Conservation (phyloP, 2,888 invertebrate species). For the Mongoloraphidia duomilia region DNA sequence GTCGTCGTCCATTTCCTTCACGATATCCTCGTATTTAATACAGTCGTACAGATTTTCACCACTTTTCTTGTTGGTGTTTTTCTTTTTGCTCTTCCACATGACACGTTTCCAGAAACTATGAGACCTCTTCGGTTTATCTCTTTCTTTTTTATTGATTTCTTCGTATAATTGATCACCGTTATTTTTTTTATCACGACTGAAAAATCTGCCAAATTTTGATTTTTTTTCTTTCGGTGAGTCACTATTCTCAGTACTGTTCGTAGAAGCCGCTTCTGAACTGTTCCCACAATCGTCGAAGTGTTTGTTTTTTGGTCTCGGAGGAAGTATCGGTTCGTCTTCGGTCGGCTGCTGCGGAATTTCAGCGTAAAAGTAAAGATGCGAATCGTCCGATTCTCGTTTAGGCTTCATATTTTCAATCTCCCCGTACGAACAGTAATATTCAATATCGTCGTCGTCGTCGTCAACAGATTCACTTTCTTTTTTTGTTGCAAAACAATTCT, state of each 20-base stretch:
- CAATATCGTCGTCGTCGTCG: not conserved
- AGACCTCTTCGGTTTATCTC: no score
- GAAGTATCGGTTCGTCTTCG: not conserved
- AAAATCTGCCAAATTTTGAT: no score
- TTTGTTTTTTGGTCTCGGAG: not conserved
- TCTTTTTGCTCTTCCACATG: no score
- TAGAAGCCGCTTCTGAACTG: not conserved
- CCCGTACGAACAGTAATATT: conserved; percentile 1
- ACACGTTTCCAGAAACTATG: no score
- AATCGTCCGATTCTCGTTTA: not conserved
- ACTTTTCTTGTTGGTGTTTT: no score
- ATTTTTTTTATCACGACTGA: no score
- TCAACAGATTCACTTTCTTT: not conserved
- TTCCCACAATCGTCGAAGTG: not conserved
- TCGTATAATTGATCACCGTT: no score
- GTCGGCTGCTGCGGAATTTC: not conserved
- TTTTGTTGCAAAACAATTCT: not conserved
- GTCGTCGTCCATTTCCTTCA: no score
- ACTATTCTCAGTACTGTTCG: not conserved
- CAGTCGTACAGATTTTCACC: no score
- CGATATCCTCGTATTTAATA: no score
- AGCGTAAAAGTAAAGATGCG: not conserved
- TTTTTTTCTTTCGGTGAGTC: not conserved
- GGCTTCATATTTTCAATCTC: not conserved
- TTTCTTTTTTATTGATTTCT: no score